Conservation (phyloP, 2,797 vertebrate genomes). For the Hozukius guyotensis region DNA sequence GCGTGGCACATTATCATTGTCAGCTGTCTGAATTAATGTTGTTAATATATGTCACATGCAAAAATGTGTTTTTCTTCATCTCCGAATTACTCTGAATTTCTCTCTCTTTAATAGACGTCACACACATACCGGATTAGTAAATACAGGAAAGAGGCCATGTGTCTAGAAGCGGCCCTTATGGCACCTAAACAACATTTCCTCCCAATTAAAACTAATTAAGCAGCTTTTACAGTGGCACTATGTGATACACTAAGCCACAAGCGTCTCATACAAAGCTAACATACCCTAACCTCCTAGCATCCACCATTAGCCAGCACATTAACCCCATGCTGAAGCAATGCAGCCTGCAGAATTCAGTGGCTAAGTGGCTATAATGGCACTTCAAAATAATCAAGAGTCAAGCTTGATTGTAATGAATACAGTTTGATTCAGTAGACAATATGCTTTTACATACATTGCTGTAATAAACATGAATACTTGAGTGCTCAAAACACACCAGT, state of each 20-base stretch:
- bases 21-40: background rate
- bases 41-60: background rate
- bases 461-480: background rate
- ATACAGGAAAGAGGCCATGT: background rate
- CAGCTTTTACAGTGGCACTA: background rate
- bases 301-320: constrained; percentile 30
- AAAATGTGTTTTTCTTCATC: background rate
- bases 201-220: constrained; percentile 16
- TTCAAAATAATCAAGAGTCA: background rate
- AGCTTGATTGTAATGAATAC: background rate
- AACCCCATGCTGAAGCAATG: constrained; percentile 17
- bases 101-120: background rate
- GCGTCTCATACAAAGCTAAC: background rate
- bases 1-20: background rate
- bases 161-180: background rate
- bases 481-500: background rate
- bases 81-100: background rate
- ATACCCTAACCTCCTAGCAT: background rate
- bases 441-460: background rate
- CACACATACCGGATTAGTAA: background rate
- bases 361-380: background rate
- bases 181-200: background rate
- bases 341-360: background rate
- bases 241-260: background rate
- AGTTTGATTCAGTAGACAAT: background rate